Conservation (phyloP, 2,113 vertebrate species). For the Beaufortia kweichowensis region DNA sequence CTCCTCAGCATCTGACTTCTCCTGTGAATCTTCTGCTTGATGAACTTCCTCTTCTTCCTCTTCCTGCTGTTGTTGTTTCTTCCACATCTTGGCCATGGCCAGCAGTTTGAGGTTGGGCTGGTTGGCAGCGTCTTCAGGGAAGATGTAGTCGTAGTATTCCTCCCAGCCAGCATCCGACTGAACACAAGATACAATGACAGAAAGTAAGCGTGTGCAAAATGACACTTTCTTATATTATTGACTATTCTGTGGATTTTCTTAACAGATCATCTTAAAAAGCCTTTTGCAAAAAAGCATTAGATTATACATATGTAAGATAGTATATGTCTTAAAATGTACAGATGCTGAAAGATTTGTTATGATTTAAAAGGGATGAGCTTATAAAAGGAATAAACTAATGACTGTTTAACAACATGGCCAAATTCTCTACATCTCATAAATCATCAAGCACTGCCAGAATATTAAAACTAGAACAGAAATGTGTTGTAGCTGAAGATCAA, state of each 20-base stretch:
- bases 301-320: no score
- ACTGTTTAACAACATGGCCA: neutral
- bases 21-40: conserved; percentile 1
- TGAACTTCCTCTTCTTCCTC: conserved; percentile 66
- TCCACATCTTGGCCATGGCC: conserved; percentile 99
- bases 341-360: no score
- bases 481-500: neutral
- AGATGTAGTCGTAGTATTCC: conserved; percentile 98
- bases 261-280: no score
- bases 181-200: conserved; percentile 30
- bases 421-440: no score
- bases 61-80: conserved; percentile 84
- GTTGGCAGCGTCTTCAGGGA: conserved; percentile 96
- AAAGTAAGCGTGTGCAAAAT: neutral
- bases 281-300: no score
- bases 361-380: no score
- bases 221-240: no score
- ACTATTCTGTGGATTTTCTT: no score
- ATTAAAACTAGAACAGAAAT: no score
- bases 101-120: conserved; percentile 97
- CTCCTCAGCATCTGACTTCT: conserved; percentile 7
- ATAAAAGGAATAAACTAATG: no score
- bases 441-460: no score
- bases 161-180: conserved; percentile 98
- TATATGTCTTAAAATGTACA: no score